Conservation (phyloP, 2,797 vertebrate species). For the Lates japonicus region DNA sequence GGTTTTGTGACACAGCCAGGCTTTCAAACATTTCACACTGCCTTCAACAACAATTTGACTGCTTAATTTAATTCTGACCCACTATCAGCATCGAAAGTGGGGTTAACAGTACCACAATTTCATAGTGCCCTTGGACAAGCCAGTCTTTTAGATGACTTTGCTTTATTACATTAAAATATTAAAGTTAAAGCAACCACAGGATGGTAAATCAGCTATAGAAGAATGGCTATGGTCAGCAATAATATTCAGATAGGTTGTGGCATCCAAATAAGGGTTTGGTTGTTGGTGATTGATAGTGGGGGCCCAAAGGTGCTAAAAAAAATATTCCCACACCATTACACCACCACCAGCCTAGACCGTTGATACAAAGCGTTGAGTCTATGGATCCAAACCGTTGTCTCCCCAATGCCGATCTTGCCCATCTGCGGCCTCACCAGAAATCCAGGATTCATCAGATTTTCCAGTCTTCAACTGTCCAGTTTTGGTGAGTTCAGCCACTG, state of each 20-base stretch:
- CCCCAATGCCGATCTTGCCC: neutral
- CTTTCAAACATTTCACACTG: neutral
- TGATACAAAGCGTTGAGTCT: neutral
- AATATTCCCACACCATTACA: too few species aligned
- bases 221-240: neutral
- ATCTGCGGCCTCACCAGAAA: neutral
- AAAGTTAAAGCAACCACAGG: too few species aligned
- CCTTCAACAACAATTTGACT: neutral
- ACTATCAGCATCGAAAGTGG: neutral
- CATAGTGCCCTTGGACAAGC: neutral
- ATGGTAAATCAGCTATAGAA: neutral
- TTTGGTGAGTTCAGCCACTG: neutral
- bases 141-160: neutral
- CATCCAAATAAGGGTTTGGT: too few species aligned
- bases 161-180: too few species aligned
- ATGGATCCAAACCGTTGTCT: too few species aligned
- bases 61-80: slow-evolving; percentile 3
- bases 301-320: too few species aligned
- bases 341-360: neutral
- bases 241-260: neutral
- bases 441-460: neutral
- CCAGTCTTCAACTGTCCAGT: too few species aligned
- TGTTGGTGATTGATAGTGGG: neutral
- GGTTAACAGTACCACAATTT: neutral
- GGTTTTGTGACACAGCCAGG: neutral